Evolutionary conservation across 92 coral and sea anemone genomes (phyloP).

Genomic region (Zoanthus sociatus): DNA sequence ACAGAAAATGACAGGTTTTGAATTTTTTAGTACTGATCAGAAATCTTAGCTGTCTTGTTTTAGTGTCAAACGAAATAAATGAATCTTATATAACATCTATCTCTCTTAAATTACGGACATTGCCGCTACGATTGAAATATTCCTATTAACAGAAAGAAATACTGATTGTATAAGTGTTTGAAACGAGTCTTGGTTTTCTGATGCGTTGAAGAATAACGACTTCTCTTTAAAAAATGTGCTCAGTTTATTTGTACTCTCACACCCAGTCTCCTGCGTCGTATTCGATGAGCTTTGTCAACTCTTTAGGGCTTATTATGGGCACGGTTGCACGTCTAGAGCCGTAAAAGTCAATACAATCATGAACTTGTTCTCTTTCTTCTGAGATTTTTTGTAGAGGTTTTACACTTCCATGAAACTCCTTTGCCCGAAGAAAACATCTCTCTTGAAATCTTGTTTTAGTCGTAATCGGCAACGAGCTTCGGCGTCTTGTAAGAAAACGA

Average conservation of each 20-base stretch:
- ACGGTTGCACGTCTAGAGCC: neutral
- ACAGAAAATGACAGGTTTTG: too few relatives aligned
- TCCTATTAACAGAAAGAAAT: too few relatives aligned
- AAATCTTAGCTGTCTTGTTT: too few relatives aligned
- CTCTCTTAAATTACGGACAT: too few relatives aligned
- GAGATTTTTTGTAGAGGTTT: constrained; percentile 11
- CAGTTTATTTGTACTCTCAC: neutral
- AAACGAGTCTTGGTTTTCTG: too few relatives aligned
- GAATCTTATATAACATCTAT: too few relatives aligned
- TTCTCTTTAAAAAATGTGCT: too few relatives aligned
- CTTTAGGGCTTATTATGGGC: constrained; percentile 15
- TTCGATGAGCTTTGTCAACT: neutral
- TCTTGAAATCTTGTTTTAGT: neutral
- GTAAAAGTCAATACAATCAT: neutral
- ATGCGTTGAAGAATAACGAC: too few relatives aligned
- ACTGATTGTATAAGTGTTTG: too few relatives aligned
- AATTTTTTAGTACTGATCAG: too few relatives aligned
- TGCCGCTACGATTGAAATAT: too few relatives aligned
- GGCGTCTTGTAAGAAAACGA: neutral
- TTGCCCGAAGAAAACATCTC: neutral
- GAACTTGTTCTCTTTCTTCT: constrained; percentile 13
- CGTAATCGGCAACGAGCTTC: constrained; percentile 1
- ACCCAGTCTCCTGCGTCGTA: constrained; percentile 24
- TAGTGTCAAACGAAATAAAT: too few relatives aligned
- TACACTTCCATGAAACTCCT: constrained; percentile 17